Evolutionary conservation across 35 echinoderm and acorn worm species (phyloP), one percentile per base, ranked within the genome.

Genomic region (Ptychodera flava): DNA sequence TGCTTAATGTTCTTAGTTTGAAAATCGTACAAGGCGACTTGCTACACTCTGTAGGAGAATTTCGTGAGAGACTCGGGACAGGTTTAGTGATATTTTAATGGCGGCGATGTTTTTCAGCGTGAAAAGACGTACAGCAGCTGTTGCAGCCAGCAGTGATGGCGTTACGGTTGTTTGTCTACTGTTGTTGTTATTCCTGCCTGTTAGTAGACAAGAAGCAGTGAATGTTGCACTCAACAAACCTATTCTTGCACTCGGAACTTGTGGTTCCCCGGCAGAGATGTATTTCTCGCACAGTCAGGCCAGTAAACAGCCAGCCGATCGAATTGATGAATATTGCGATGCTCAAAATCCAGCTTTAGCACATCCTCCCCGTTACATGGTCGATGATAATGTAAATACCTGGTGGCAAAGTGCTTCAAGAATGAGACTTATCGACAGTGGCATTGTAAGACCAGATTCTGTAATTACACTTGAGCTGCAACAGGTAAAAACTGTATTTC

Each of bases 361-460:
- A 80, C 93, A 94, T 91, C 92, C 90, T n/a, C 90, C 95, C 29
- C 84, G 78, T 0, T 32, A 81, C 15, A 93, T 93, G 90, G 95
- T 98, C 0, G 95, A 98, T 78, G 96, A 85, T 16, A 88, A 89
- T n/a, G 87, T 35, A 22, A 94, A 92, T 85, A 99, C 96, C 29
- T 99, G 93, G 92, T 99, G 96, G 96, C 96, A 99, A 83, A 99
- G 96, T 81, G 78, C 92, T 28, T 99, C 96, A 28, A 92, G 81
- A 80, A 92, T 88, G 79, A 87, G 36, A 0, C 83, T 99, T 0
- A 27, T 36, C 34, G 16, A 33, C 30, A 79, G 81, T n/a, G 93
- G 85, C 16, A 35, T 88, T 22, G 33, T 31, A 35, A 86, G 77
- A 36, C 90, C 88, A n/a, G 93, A 99, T 75, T 76, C 92, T 16